Conservation (phyloP, 2,888 invertebrate genomes). For the Corbicula japonica region DNA sequence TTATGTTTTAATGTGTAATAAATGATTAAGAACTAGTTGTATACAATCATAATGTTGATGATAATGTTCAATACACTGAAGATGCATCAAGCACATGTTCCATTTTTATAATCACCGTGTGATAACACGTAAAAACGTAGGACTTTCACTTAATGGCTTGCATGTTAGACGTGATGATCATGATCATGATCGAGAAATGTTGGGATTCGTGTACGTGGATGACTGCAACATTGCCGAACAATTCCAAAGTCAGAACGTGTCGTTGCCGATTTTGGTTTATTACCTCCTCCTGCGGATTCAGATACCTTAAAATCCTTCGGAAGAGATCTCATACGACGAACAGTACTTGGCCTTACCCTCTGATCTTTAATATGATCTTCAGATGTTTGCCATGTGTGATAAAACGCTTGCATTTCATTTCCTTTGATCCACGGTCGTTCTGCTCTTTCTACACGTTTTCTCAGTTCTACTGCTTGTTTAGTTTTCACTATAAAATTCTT, state of each 20-base stretch:
- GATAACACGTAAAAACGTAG: too few relatives aligned
- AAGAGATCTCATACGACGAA: slow-evolving; percentile 10
- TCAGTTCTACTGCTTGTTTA: slow-evolving; percentile 3
- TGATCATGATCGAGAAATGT: slow-evolving; percentile 11
- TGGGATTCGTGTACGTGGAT: slow-evolving; percentile 37
- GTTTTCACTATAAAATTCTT: slow-evolving; percentile 30
- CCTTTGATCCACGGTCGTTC: slow-evolving; percentile 34
- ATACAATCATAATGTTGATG: too few relatives aligned
- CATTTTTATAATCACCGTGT: too few relatives aligned
- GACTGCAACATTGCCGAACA: slow-evolving; percentile 32
- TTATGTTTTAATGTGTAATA: too few relatives aligned
- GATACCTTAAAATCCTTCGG: slow-evolving; percentile 11
- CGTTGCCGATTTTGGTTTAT: not conserved
- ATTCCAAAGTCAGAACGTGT: slow-evolving; percentile 36
- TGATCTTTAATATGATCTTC: slow-evolving; percentile 39
- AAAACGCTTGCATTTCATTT: slow-evolving; percentile 37
- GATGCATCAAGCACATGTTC: too few relatives aligned
- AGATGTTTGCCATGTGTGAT: slow-evolving; percentile 40
- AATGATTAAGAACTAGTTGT: too few relatives aligned
- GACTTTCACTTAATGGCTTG: too few relatives aligned
- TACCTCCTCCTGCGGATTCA: not conserved
- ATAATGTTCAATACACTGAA: too few relatives aligned
- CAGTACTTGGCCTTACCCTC: slow-evolving; percentile 26
- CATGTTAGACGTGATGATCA: too few relatives aligned
- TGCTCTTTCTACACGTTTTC: not conserved